Evolutionary conservation across 2,888 invertebrate genomes (phyloP), one percentile per base, ranked within the genome.

Genomic region (Dendrolimus houi): DNA sequence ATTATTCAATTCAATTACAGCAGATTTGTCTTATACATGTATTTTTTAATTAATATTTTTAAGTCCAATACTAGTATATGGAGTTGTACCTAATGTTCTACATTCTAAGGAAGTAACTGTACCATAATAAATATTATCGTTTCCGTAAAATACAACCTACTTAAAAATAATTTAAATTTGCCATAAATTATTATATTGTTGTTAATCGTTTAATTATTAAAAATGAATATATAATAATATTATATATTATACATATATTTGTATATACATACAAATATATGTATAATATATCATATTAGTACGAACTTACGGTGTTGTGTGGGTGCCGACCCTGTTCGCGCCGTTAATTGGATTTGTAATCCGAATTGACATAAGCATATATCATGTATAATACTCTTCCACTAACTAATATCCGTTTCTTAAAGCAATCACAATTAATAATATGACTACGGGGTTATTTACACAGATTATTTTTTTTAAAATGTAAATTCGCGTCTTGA

Each of bases 291-390:
- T 10, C 47, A 47, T 47, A 47, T 47, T 47, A 47, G 10, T 47
- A 47, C 47, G 12, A 12, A 47, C 9, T 47, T 47, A 12, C 53
- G 54, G 57, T 58, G 52, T 8, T 59, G 64, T 68, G 74, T 72
- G 66, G 74, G 73, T 66, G 71, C 59, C 59, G 55, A 58, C 65
- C 62, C 63, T 63, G 65, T 66, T 63, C 65, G 60, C 52, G 54
- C 52, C 68, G 69, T 70, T 74, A 74, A 74, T 74, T 74, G 68
- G 73, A 70, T 72, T 71, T 74, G 74, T 73, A 74, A 74, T 74
- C 69, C 69, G 62, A 67, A 67, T 65, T 72, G 74, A 74, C 74
- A 72, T 70, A 56, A 58, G 57, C 29, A 29, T 29, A 47, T 47
- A 47, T 47, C 12, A 47, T 47, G 12, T 47, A 47, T 9, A 47